Conservation (phyloP, 2,888 invertebrate genomes). For the Erannis defoliaria region DNA sequence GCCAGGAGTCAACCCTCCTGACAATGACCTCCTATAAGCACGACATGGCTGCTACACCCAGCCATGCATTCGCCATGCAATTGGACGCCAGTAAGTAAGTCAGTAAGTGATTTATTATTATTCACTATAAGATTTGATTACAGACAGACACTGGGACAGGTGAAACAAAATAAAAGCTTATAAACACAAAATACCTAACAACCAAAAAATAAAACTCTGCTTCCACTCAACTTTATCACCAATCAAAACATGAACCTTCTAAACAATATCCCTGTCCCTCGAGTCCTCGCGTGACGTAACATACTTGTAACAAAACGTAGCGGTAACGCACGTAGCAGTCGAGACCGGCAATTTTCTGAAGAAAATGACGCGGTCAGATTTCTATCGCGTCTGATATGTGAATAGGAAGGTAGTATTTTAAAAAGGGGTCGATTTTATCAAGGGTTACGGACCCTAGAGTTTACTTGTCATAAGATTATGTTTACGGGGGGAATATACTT, state of each 20-base stretch:
- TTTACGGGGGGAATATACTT: slow-evolving; percentile 10
- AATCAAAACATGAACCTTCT: slow-evolving; percentile 9
- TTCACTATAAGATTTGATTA: too few relatives aligned
- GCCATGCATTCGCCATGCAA: too few relatives aligned
- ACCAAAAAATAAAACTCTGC: not conserved
- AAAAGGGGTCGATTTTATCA: slow-evolving; percentile 17
- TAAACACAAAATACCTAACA: not conserved
- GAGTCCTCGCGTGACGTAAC: slow-evolving; percentile 10
- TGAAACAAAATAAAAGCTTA: too few relatives aligned
- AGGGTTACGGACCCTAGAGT: slow-evolving; percentile 15
- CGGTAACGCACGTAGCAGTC: too few relatives aligned
- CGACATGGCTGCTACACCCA: too few relatives aligned
- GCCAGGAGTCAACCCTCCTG: too few relatives aligned
- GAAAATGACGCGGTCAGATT: slow-evolving; percentile 17
- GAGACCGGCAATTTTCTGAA: slow-evolving; percentile 17
- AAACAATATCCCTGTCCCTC: slow-evolving; percentile 12
- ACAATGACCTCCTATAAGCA: too few relatives aligned
- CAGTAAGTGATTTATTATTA: too few relatives aligned
- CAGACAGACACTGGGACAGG: too few relatives aligned
- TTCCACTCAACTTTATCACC: slow-evolving; percentile 4
- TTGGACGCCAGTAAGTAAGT: too few relatives aligned
- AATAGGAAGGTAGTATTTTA: slow-evolving; percentile 18
- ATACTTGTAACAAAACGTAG: too few relatives aligned
- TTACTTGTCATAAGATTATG: slow-evolving; percentile 19
- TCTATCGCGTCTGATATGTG: slow-evolving; percentile 18